Evolutionary conservation across 2,888 invertebrate species (phyloP), one percentile per base, ranked within the genome.

Genomic region (Lasioglossum pauxillum): DNA sequence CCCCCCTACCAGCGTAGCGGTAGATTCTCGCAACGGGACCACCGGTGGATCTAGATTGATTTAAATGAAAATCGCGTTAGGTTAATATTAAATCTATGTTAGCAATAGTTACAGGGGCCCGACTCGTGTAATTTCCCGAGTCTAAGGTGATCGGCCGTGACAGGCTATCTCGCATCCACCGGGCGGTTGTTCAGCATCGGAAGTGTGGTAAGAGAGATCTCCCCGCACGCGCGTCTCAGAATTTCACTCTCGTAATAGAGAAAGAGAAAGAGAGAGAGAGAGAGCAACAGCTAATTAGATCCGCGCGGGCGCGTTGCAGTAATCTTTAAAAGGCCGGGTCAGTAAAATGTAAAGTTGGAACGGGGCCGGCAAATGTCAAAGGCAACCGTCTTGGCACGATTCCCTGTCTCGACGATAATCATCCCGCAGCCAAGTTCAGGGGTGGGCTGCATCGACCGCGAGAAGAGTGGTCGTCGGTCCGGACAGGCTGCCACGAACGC

Each of bases 351-450:
- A 60, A 49, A 75, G 73, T 78, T 60, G 77, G 71, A 78, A 78
- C 84, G 35, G 14, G 77, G 81, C 78, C 78, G 81, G 73, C 75
- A 53, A 78, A 82, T 79, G 85, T 85, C 82, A 85, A 85, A 82
- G 85, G 76, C 72, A 78, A 82, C 44, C 71, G 81, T 77, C 84
- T 81, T 84, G 84, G 78, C 84, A 84, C n/a, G 77, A 60, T 75
- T 75, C 78, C 81, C 74, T 19, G 84, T 84, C 78, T 64, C 53
- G 41, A 67, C 82, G 76, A 76, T 82, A 78, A 82, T 85, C 78
- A 73, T 69, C 10, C 60, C 78, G 44, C 75, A 64, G 31, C 49
- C 72, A 64, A 83, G 76, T 83, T 76, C 83, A 83, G 83, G 83
- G 41, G 76, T 76, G 79, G 57, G 74, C 78, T 49, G 71, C 71